These are phyloP conservation scores for Patella vulgata DNA, from an alignment of 1,140 invertebrate genomes.

Conservation along the genomic window DNA sequence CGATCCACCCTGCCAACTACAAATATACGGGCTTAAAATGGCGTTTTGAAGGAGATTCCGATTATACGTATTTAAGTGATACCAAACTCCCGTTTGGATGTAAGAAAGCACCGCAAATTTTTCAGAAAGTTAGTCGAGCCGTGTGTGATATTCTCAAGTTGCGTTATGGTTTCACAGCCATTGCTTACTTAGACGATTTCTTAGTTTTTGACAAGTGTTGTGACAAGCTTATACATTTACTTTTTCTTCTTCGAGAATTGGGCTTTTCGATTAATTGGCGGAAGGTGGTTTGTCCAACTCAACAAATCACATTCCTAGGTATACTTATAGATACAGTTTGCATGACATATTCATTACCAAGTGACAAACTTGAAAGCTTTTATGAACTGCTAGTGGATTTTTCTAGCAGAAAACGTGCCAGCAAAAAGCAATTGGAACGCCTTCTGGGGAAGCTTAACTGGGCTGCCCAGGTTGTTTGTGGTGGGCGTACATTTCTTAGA, in stretches of 20 bases:
- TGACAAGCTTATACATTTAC: neutral
- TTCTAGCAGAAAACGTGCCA: neutral
- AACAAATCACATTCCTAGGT: conserved; percentile 7
- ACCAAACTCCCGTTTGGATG: conserved; percentile 17
- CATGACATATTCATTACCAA: neutral
- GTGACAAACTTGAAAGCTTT: neutral
- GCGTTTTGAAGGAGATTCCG: conserved; percentile 4
- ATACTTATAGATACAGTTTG: neutral
- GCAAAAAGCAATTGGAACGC: no score
- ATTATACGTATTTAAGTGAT: conserved; percentile 15
- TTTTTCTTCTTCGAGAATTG: conserved; percentile 2
- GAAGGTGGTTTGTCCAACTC: neutral
- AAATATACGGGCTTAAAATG: conserved; percentile 7
- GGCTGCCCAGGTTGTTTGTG: no score
- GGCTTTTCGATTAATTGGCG: conserved; percentile 4
- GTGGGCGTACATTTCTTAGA: no score
- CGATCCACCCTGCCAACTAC: conserved; percentile 10
- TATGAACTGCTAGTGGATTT: no score
- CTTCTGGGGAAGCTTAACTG: no score
- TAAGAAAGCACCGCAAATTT: conserved; percentile 8
- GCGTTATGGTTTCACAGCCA: conserved; percentile 4
- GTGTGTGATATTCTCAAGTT: conserved; percentile 17
- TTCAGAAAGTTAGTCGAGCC: conserved; percentile 14
- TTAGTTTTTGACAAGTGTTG: conserved; percentile 13
- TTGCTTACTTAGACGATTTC: conserved; percentile 22